Base-by-base conservation (phyloP, 2,797 vertebrate genomes). In the Pampus argenteus region DNA sequence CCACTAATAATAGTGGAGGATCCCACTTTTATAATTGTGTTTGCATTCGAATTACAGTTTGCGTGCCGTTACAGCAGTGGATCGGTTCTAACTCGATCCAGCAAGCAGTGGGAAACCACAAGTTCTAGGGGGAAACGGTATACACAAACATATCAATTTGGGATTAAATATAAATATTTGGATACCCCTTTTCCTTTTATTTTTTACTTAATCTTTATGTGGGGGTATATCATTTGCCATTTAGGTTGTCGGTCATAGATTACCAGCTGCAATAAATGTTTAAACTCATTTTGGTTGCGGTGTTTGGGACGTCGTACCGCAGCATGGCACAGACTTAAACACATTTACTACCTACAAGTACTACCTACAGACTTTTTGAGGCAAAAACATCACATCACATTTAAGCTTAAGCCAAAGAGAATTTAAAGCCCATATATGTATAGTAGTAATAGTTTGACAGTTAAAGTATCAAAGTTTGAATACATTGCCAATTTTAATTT, bases 1-100 rank as follows among this genome's bases (percentile, higher is more conserved):
- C 91, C 91, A 88, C 92, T 91, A 93, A 91, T 89, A 68, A 91
- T 56, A 92, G 90, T 61, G 86, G 48, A 71, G 74, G 68, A 85
- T 90, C 77, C 85, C 78, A 65, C 87, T 86, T 82, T 87, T 76
- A 88, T 89, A 88, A 86, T 88, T 87, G 66, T 90, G 86, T 92
- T 94, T 91, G 76, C 73, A 75, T 90, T 89, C 73, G 83, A 86
- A 89, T 91, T 88, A 90, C 56, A 63, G 80, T 70, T 85, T 88
- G 88, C 82, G 50, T 92, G 90, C 84, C 44, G 45, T 86, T 68
- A 42, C 75, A 81, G 83, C 44, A 48, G 78, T 83, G 82, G 85
- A 88, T 91, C 60, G 8, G 58, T 60, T 84, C 55, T 56, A 23
- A 67, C 49, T 66, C 4, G 51, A 79, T 84, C 71, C 74, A 71